Conservation (phyloP, 2,888 invertebrate genomes). For the Brachyptera risi region DNA sequence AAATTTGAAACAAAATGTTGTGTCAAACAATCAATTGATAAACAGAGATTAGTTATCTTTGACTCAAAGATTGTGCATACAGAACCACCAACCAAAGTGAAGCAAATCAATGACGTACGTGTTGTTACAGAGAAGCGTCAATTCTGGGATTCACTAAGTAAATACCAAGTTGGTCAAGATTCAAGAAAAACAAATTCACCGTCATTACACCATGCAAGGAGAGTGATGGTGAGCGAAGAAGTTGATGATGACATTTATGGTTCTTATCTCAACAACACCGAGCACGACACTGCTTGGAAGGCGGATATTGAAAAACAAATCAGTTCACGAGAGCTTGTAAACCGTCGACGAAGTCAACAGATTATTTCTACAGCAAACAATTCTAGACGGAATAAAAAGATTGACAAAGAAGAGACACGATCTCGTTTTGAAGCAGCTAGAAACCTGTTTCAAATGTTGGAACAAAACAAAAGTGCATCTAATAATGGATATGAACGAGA, state of each 20-base stretch:
- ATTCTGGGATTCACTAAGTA: no score
- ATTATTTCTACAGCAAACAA: not conserved
- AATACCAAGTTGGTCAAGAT: no score
- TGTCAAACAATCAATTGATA: slow-evolving; percentile 3
- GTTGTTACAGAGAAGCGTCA: not conserved
- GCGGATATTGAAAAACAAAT: not conserved
- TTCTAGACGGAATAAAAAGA: not conserved
- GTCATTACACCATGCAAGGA: not conserved
- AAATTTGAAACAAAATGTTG: no score
- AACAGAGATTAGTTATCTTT: slow-evolving; percentile 15
- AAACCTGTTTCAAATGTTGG: slow-evolving; percentile 50
- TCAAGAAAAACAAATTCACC: not conserved
- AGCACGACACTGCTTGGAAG: not conserved
- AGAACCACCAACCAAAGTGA: not conserved
- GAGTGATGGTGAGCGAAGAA: slow-evolving; percentile 3
- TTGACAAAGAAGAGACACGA: slow-evolving; percentile 42
- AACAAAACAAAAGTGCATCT: slow-evolving; percentile 42
- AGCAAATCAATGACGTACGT: not conserved
- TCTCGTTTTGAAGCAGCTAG: slow-evolving; percentile 50
- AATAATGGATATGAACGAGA: not conserved
- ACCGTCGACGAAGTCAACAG: not conserved
- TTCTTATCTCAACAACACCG: not conserved
- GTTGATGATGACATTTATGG: not conserved
- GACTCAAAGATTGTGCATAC: not conserved
- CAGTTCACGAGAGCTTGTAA: not conserved